Evolutionary conservation across 1,140 invertebrate species (phyloP), one percentile per base, ranked within the genome.

Genomic region (Drosophila trapezifrons): DNA sequence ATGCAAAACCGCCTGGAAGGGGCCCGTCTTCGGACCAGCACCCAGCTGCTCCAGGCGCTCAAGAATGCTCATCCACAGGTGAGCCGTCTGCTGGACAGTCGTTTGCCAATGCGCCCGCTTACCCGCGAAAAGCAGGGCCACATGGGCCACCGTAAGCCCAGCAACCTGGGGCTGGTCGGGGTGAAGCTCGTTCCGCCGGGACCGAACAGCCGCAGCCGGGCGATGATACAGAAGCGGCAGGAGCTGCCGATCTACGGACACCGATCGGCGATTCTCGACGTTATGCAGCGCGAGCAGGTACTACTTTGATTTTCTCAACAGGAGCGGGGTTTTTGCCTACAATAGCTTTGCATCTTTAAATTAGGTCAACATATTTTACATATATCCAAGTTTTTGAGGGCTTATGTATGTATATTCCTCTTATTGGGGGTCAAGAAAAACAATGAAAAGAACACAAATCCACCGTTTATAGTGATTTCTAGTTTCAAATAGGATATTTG

Each of bases 231-330:
- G 15, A 47, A 59, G 1, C 74, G 66, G 2, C 6, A 4, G 6
- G n/a, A 13, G 3, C 17, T 78, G 38, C 75, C 76, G 1, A 78
- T 78, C 38, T 64, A 13, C 4, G 10, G 15, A 3, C 35, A 78
- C 15, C 76, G 71, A 9, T n/a, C 47, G 2, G 51, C 46, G 38
- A 80, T 90, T n/a, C 20, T 79, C 10, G 15, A 49, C 1, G 6
- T 49, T 4, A 25, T 89, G 9, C 32, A 52, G 2, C 4, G 12
- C 0, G 22, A 57, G 1, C 77, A 81, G 57, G 90, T 91, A 32
- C 9, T 10, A 32, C 29, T 32, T 10, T 35, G 4, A 12, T 35
- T 35, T 70, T 4, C 6, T 1, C 6, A 35, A 40, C 9, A 12
- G 4, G 3, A 12, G 10, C 10, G 27, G 27, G 27, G 7, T 4